A percentile compares a stretch with the other conserved stretches of the same genome.
These are phyloP conservation scores for Syngnathus floridae DNA, from an alignment of 2,113 vertebrate genomes.

Conservation along the genomic window DNA sequence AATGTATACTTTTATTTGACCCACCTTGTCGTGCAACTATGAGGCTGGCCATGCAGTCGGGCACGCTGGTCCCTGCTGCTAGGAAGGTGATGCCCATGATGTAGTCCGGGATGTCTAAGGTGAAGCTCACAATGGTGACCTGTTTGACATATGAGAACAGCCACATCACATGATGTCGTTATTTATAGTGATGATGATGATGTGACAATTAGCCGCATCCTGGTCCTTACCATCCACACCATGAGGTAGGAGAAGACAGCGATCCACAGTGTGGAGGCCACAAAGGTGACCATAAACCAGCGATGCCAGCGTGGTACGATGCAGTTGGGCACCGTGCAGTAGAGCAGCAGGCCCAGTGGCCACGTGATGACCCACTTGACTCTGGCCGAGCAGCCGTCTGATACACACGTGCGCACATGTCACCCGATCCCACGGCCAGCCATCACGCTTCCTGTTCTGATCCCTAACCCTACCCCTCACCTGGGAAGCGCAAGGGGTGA, in stretches of 20 bases:
- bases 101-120: constrained; percentile 75
- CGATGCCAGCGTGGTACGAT: constrained; percentile 72
- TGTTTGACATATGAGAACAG: constrained; percentile 19
- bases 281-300: constrained; percentile 76
- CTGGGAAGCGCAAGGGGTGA: constrained; percentile 67
- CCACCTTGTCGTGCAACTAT: constrained; percentile 76
- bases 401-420: not conserved
- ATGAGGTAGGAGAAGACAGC: constrained; percentile 79
- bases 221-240: constrained; percentile 77
- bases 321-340: constrained; percentile 75
- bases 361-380: constrained; percentile 73
- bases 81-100: constrained; percentile 80
- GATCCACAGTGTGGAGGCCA: constrained; percentile 75
- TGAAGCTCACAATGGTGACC: constrained; percentile 76
- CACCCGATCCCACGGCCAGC: no score
- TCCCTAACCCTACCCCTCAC: constrained; percentile 57
- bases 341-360: constrained; percentile 73
- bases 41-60: constrained; percentile 78
- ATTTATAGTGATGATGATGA: not conserved
- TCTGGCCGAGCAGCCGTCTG: constrained; percentile 59
- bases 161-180: not conserved
- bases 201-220: not conserved
- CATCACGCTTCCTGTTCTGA: constrained; percentile 5
- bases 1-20: no score
- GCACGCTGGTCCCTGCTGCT: constrained; percentile 76